Conservation (phyloP, 2,113 vertebrate genomes). For the Bubo scandiacus region DNA sequence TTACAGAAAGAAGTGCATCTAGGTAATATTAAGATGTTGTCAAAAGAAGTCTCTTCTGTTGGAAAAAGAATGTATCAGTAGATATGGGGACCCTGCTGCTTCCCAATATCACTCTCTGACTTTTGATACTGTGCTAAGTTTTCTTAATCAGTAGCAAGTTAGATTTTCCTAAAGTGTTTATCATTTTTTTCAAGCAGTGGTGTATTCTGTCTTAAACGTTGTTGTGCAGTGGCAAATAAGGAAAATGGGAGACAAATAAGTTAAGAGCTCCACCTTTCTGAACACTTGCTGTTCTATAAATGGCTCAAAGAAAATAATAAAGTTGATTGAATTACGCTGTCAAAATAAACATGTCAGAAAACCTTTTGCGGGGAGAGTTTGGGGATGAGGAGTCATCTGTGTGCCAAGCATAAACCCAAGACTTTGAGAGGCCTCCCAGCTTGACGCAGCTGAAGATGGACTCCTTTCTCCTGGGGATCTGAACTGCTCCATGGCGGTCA, state of each 20-base stretch:
- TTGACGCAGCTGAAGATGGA: neutral
- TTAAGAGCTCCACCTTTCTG: neutral
- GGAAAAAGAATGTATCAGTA: neutral
- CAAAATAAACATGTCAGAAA: neutral
- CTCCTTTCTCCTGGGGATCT: neutral
- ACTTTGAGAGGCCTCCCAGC: neutral
- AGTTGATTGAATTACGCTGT: neutral
- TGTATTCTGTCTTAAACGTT: neutral
- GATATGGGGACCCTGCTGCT: neutral
- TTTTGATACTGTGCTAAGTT: neutral
- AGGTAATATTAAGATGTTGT: neutral
- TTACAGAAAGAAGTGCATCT: neutral
- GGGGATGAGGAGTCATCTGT: neutral
- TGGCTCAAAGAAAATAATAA: neutral
- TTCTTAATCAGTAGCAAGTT: neutral
- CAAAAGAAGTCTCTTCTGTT: neutral
- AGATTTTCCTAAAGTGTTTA: neutral
- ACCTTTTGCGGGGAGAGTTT: neutral
- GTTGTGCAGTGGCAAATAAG: neutral
- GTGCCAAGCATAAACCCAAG: neutral
- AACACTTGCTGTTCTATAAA: neutral
- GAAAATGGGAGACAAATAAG: neutral
- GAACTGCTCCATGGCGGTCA: neutral
- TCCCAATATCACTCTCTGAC: neutral
- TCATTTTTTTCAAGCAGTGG: neutral